Percentiles rank a stretch among this genome's conserved stretches.
Evolutionary conservation across 2,113 vertebrate genomes (phyloP).

Genomic region (Daubentonia madagascariensis): DNA sequence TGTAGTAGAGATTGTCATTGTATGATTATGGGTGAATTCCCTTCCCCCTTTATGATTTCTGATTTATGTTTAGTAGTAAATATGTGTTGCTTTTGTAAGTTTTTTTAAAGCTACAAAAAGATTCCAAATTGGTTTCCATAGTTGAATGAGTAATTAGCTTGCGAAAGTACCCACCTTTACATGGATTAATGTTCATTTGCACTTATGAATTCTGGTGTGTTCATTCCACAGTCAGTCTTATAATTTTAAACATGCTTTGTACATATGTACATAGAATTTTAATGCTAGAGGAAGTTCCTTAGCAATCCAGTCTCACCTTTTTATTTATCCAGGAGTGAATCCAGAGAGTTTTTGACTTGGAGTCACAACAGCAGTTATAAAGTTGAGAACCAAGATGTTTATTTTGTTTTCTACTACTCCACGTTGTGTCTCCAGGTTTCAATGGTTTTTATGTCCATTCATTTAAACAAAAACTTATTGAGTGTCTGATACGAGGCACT

Average conservation of each 20-base stretch:
- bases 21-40: neutral
- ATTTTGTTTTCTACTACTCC: neutral
- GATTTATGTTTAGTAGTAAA: conserved; percentile 29
- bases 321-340: neutral
- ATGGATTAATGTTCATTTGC: neutral
- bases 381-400: conserved; percentile 3
- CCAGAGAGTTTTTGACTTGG: neutral
- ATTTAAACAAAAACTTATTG: neutral
- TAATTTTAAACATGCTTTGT: neutral
- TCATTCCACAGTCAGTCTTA: neutral
- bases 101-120: conserved; percentile 5
- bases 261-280: neutral
- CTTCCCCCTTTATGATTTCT: conserved; percentile 3
- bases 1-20: neutral
- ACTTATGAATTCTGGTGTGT: neutral
- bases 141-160: conserved; percentile 36
- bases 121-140: conserved; percentile 15
- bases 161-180: neutral
- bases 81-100: conserved; percentile 24
- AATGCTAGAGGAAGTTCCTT: neutral
- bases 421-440: neutral
- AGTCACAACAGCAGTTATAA: neutral
- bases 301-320: neutral
- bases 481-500: neutral
- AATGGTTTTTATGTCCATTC: neutral